phyloP scores from a whole-genome alignment of 2,113 vertebrate species.

The Strix uralensis region DNA sequence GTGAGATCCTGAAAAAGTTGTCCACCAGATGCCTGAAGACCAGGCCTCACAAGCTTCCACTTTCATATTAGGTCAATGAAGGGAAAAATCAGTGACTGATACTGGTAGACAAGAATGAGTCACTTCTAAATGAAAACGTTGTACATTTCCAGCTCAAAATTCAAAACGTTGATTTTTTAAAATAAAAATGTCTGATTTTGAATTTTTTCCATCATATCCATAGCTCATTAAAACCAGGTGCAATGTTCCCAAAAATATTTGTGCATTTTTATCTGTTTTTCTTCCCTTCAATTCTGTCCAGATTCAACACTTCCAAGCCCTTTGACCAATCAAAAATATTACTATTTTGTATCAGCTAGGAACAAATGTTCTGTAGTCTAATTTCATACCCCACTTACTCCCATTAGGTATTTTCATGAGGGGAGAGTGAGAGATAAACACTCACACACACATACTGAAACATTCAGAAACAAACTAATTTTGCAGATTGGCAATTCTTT shows the following conservation, averaged over 20 bases:
- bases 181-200: not conserved
- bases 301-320: not conserved
- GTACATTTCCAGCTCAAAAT: not conserved
- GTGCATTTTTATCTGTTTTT: not conserved
- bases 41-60: not conserved
- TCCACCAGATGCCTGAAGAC: not conserved
- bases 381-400: slow-evolving; percentile 54
- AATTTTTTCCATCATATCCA: not conserved
- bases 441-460: not conserved
- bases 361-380: slow-evolving; percentile 36
- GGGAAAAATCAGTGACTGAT: not conserved
- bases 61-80: not conserved
- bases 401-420: not conserved
- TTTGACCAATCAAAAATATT: slow-evolving; percentile 12
- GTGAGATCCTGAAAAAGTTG: not conserved
- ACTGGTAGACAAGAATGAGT: not conserved
- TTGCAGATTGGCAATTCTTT: not conserved
- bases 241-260: slow-evolving; percentile 4
- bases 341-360: not conserved
- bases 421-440: not conserved
- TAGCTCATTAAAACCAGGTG: not conserved
- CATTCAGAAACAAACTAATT: slow-evolving; percentile 14
- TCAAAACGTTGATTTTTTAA: not conserved
- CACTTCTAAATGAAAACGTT: not conserved
- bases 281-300: not conserved